Evolutionary conservation across 2,797 vertebrate species (phyloP), one percentile per base, ranked within the genome.

Genomic region (Anguilla pacifica): DNA sequence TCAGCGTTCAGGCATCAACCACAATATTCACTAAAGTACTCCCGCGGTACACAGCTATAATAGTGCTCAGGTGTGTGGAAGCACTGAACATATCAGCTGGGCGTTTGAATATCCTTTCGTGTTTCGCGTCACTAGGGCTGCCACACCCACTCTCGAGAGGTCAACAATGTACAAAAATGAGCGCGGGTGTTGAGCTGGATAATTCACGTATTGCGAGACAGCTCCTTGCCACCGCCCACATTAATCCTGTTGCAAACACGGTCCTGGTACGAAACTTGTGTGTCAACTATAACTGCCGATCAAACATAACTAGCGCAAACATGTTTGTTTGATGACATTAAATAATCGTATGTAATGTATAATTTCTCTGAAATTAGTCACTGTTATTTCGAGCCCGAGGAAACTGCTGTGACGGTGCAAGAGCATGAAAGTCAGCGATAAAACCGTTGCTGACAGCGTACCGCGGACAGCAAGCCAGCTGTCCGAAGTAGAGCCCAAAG

Each of bases 1-100:
- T 94, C 92, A 90, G 93, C 85, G 11, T 77, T 77, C 77, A 22
- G 35, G 17, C 39, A 22, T 17, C 35, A 46, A 43, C 77, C 77
- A 81, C 17, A 81, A 43, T 81, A 46, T 46, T 25, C 17, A 22
- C n/a, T 35, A 9, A 25, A 15, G 5, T 17, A 46, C 9, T 46
- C 39, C 1, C 2, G 43, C 39, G 4, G 15, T 49, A 46, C 22
- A 51, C 43, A 51, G 22, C 11, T 5, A 6, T 77, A 13, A 74
- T 70, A 67, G 25, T 39, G 74, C 1, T 81, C 77, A 46, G 22
- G 7, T 51, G 43, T 82, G 9, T 10, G 7, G 79, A 3, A 25
- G 46, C 79, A 13, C 5, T 81, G 43, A 9, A 81, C 6, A 19
- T 13, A 81, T 25, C 43, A 46, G 35, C 77, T 46, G 77, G 35